These are phyloP conservation scores for Drosophila erecta DNA, from an alignment of 1,140 invertebrate genomes.

Conservation along the genomic window DNA sequence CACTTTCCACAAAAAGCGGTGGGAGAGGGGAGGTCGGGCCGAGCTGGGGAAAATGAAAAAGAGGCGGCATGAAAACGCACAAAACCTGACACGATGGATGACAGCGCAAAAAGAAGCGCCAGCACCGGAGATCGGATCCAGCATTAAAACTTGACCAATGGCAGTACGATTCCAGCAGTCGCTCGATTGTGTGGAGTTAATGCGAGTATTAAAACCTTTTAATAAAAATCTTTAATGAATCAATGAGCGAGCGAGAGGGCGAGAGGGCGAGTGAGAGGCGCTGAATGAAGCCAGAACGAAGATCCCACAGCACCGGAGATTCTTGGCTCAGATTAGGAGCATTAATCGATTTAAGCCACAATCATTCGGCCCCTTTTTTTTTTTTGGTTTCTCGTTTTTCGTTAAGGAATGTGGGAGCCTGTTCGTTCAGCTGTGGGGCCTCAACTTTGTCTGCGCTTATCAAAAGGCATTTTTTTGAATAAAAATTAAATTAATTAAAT, in stretches of 20 bases:
- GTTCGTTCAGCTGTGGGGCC: conserved; percentile 24
- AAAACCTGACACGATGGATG: conserved; percentile 83
- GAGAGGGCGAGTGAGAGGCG: conserved; percentile 11
- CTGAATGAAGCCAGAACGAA: conserved; percentile 45
- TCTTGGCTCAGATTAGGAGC: conserved; percentile 78
- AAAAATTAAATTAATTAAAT: conserved; percentile 84
- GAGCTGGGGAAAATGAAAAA: conserved; percentile 39
- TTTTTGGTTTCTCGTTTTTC: conserved; percentile 23
- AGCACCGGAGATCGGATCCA: conserved; percentile 40
- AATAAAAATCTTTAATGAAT: conserved; percentile 84
- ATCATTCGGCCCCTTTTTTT: conserved; percentile 53
- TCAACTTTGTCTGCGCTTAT: conserved; percentile 71
- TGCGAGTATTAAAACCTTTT: conserved; percentile 84
- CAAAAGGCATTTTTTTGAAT: conserved; percentile 81
- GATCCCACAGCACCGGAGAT: conserved; percentile 47
- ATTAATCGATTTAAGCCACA: conserved; percentile 84
- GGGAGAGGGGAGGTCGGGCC: conserved; percentile 23
- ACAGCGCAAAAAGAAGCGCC: conserved; percentile 83
- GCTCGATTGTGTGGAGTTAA: conserved; percentile 79
- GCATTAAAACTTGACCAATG: conserved; percentile 73
- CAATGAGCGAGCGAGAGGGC: conserved; percentile 61
- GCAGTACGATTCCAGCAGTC: conserved; percentile 6
- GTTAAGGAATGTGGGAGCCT: conserved; percentile 76
- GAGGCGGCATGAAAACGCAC: conserved; percentile 81
- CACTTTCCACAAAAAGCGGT: conserved; percentile 72